Base-by-base conservation (phyloP, 2,888 invertebrate genomes). In the Drosophila pseudotakahashii region DNA sequence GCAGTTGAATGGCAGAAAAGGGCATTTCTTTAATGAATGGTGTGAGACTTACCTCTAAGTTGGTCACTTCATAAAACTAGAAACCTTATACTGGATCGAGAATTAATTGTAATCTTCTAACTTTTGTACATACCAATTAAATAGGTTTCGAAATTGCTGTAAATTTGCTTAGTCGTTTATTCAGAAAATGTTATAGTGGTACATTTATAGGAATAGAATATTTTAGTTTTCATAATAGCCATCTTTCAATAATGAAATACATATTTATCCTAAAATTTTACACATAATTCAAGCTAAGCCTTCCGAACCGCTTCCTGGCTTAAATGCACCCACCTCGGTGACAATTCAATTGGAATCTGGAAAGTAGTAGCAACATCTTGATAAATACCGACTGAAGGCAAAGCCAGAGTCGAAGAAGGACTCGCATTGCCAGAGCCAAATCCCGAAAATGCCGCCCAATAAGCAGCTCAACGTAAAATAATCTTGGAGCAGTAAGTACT, bases 401-500 rank as follows among this genome's bases (percentile, higher is more conserved):
- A 39, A 53, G 30, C 48, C 26, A 2, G 41, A 47, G 41, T 14
- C 47, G 34, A 19, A 19, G 44, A 44, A 54, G 39, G 34, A 36
- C 34, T 30, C 44, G 34, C 50, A 41, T 13, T 26, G 57, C 41
- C 62, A 62, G 52, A 75, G 57, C 48, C 58, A 74, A 69, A 70
- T 64, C 70, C 73, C 57, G 60, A 75, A 73, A 74, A 70, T 68
- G 67, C 67, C 63, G 54, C 41, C 73, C 64, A 62, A 73, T 71
- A 68, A 62, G 58, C 64, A 68, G 76, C 83, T 77, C 72, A 83
- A 66, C 80, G 75, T 78, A 73, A 86, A 81, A 73, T 84, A 86
- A 83, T 75, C 84, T 81, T 79, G 75, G 75, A 79, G 71, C 75
- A 78, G 78, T 85, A 82, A 82, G 80, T 77, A 82, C 82, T 82